Conservation (phyloP, 2,113 vertebrate species). For the Nannobrachium achirus region DNA sequence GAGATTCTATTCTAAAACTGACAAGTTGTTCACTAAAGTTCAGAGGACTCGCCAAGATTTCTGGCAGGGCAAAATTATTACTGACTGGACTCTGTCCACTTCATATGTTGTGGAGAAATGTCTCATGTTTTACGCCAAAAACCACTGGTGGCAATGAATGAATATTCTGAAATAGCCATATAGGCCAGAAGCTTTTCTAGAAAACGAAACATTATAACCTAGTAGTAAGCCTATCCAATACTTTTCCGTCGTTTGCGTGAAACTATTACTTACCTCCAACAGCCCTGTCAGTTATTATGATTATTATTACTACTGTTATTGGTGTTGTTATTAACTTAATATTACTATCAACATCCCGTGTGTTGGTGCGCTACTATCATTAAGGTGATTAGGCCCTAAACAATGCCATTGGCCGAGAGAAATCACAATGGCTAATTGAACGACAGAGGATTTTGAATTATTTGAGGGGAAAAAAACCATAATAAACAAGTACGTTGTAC, state of each 20-base stretch:
- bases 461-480: not conserved
- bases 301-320: conserved; percentile 1
- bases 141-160: too few relatives aligned
- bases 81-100: conserved; percentile 70
- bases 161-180: not conserved
- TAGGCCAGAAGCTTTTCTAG: too few relatives aligned
- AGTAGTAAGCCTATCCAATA: too few relatives aligned
- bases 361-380: too few relatives aligned
- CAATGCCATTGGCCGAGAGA: too few relatives aligned
- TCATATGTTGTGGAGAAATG: conserved; percentile 18
- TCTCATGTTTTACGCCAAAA: too few relatives aligned
- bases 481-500: not conserved
- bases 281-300: not conserved
- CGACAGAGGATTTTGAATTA: not conserved
- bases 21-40: conserved; percentile 94
- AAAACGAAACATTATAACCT: not conserved
- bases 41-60: conserved; percentile 80
- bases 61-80: conserved; percentile 78
- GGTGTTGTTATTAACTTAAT: not conserved
- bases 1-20: conserved; percentile 87
- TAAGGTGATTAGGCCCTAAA: too few relatives aligned
- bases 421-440: not conserved
- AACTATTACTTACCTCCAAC: too few relatives aligned
- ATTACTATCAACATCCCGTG: not conserved
- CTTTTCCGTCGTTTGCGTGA: too few relatives aligned